Conservation (phyloP, 2,797 vertebrate species). For the Darevskia mixta region DNA sequence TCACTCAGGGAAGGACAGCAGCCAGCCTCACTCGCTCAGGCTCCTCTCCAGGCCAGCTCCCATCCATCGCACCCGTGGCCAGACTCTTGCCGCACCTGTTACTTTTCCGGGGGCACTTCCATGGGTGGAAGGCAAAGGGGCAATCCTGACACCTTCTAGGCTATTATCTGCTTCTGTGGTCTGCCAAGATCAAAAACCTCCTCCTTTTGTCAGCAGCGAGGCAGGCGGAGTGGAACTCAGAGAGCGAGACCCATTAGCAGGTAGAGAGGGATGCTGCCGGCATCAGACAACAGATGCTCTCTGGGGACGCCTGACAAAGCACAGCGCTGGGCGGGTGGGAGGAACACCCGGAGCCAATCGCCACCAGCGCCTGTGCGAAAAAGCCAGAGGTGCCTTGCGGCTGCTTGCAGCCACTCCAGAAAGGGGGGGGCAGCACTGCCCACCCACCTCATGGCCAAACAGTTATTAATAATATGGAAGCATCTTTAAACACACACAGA, state of each 20-base stretch:
- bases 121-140: slow-evolving; percentile 63
- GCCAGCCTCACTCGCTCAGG: slow-evolving; percentile 73
- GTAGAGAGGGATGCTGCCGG: slow-evolving; percentile 74
- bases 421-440: neutral
- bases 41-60: slow-evolving; percentile 55
- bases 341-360: slow-evolving; percentile 57
- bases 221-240: slow-evolving; percentile 72
- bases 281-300: slow-evolving; percentile 70
- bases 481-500: neutral
- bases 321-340: slow-evolving; percentile 78
- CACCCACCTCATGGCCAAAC: neutral
- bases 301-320: slow-evolving; percentile 80
- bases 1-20: slow-evolving; percentile 76
- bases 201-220: slow-evolving; percentile 76
- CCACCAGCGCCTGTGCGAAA: slow-evolving; percentile 78
- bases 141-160: slow-evolving; percentile 65
- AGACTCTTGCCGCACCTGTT: slow-evolving; percentile 72
- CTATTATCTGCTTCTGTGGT: slow-evolving; percentile 69
- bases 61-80: slow-evolving; percentile 59
- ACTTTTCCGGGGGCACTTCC: slow-evolving; percentile 59
- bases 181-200: slow-evolving; percentile 72
- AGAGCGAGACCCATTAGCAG: slow-evolving; percentile 76
- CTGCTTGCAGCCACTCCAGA: slow-evolving; percentile 67
- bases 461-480: neutral
- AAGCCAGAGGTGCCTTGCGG: slow-evolving; percentile 79